Base-by-base conservation (phyloP, 2,113 vertebrate genomes). In the Platichthys flesus region DNA sequence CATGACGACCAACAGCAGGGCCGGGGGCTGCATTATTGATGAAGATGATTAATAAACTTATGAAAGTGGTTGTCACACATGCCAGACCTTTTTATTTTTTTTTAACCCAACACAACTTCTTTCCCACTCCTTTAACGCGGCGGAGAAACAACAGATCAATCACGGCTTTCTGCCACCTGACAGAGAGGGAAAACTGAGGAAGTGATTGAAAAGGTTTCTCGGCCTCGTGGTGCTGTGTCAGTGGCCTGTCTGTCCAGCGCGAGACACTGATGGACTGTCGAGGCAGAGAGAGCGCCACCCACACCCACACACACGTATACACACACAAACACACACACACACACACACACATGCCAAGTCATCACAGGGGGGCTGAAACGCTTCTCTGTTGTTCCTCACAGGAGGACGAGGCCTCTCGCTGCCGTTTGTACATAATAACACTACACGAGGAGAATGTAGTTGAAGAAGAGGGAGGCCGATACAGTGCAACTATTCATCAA, bases 11-110 rank as follows among this genome's bases (percentile, higher is more conserved):
- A 87, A 59, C 87, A 88, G 83, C 78, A 72, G 70, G 65, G n/a
- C 74, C 60, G 13, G 15, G 89, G 94, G 40, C 93, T 95, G 94
- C 93, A 96, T 96, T 96, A 96, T 95, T 95, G 95, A 96, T 96
- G 95, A 95, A 94, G 94, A 95, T 95, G 95, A 96, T 96, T 96
- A 96, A 96, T 96, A 96, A 97, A 97, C 94, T 95, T 95, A 95
- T 95, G 94, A 95, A 96, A 95, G 94, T 86, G 89, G 40, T 73
- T 91, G 90, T 89, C 86, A 90, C 87, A 94, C 92, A 78, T 65
- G 95, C 93, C 94, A 93, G 92, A 90, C 84, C 77, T 55, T 79
- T 91, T 67, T 28, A 49, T 57, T 81, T 91, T 74, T 47, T 54
- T 76, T 74, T 74, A 58, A 71, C 40, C 64, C 58, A 76, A 82